A percentile compares a stretch with the other conserved stretches of the same genome.
phyloP scores from a whole-genome alignment of 1,140 invertebrate species.

The Mylabris phalerata region DNA sequence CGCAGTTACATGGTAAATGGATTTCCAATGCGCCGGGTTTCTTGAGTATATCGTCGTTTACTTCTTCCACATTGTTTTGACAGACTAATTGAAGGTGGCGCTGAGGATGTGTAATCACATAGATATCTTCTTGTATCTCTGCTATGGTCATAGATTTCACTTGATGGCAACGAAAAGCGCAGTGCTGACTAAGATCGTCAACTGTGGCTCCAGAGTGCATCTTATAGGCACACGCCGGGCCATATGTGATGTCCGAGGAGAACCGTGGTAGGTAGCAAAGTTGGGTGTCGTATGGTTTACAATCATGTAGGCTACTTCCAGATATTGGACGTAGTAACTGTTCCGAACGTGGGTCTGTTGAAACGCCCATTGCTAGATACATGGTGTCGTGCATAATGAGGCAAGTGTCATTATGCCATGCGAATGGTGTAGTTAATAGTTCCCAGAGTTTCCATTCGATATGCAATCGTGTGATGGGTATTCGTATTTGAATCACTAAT shows the following conservation, averaged over 20 bases:
- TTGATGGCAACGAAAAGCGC: background rate
- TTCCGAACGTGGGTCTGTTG: too few species aligned
- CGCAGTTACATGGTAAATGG: background rate
- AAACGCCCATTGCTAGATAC: constrained; percentile 1
- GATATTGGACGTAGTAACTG: too few species aligned
- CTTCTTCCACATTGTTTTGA: background rate
- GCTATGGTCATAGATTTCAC: background rate
- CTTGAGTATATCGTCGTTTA: background rate
- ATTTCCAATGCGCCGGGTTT: background rate
- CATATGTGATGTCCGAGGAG: background rate
- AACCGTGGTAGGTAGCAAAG: too few species aligned
- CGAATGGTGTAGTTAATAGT: constrained; percentile 15
- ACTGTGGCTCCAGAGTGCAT: background rate
- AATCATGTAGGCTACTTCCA: too few species aligned
- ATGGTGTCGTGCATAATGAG: constrained; percentile 8
- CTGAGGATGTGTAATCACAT: background rate
- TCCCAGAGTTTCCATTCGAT: constrained; percentile 11
- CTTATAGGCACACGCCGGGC: background rate
- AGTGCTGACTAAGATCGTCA: background rate
- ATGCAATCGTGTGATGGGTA: too few species aligned
- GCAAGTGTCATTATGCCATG: constrained; percentile 20
- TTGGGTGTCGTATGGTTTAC: background rate
- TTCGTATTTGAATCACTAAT: too few species aligned
- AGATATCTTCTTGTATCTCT: background rate
- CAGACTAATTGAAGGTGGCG: too few species aligned